Conservation (phyloP, 2,113 vertebrate species). For the Callionymus lyra region DNA sequence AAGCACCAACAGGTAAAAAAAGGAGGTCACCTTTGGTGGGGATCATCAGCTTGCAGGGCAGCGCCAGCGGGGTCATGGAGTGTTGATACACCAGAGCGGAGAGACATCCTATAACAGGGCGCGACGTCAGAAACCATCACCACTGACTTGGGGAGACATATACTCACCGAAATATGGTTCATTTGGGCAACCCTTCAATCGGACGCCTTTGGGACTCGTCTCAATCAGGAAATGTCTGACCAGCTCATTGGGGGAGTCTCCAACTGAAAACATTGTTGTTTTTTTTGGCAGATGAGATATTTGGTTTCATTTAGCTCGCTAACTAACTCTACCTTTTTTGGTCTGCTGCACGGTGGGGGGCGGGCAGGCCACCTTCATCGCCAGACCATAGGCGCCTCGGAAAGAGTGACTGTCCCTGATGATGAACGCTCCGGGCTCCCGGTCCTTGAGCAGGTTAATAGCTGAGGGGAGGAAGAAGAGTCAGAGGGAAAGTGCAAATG, state of each 20-base stretch:
- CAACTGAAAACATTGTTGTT: conserved; percentile 33
- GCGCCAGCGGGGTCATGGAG: conserved; percentile 89
- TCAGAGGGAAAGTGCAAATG: background rate
- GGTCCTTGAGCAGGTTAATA: conserved; percentile 84
- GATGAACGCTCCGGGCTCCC: conserved; percentile 89
- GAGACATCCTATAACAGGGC: conserved; percentile 74
- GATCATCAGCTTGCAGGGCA: conserved; percentile 95
- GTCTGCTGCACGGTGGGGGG: conserved; percentile 85
- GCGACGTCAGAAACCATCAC: background rate
- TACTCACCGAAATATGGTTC: conserved; percentile 91
- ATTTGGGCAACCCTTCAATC: conserved; percentile 93
- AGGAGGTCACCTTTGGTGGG: conserved; percentile 77
- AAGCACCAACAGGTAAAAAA: no score
- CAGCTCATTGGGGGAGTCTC: conserved; percentile 83
- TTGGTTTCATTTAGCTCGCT: background rate
- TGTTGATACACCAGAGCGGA: conserved; percentile 96
- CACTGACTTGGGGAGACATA: background rate
- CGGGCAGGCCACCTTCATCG: conserved; percentile 94
- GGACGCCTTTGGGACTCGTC: conserved; percentile 87
- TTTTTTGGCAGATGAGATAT: background rate
- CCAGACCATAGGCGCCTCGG: conserved; percentile 89
- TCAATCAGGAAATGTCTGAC: conserved; percentile 97
- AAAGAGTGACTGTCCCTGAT: conserved; percentile 97
- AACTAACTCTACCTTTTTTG: conserved; percentile 79
- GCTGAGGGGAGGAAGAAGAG: conserved; percentile 56